Percentiles rank a stretch among this genome's conserved stretches.
These are phyloP conservation scores for Albula goreensis DNA, from an alignment of 2,113 vertebrate species.

Conservation along the genomic window DNA sequence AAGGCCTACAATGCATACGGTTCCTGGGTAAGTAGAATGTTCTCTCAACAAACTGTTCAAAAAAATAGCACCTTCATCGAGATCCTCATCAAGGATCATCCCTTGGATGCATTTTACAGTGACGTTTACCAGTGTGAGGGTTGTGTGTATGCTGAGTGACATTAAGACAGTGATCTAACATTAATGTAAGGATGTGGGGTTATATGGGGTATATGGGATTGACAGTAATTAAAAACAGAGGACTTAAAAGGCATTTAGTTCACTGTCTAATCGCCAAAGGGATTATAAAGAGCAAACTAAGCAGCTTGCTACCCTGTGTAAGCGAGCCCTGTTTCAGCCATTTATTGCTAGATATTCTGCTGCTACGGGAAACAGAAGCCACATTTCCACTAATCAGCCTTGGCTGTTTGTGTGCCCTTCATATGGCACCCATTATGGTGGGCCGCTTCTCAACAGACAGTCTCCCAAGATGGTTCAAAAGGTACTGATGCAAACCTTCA, in stretches of 20 bases:
- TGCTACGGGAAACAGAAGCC: neutral
- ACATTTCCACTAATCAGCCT: neutral
- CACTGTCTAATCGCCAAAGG: neutral
- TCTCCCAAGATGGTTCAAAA: neutral
- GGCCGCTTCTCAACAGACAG: neutral
- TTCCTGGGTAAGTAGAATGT: neutral
- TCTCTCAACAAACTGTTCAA: too few species aligned
- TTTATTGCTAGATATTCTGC: neutral
- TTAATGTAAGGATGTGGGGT: neutral
- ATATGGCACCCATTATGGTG: neutral
- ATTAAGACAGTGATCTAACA: neutral
- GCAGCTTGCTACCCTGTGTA: neutral
- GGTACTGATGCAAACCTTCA: neutral
- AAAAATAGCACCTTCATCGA: too few species aligned
- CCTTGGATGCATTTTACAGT: neutral
- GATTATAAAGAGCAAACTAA: neutral
- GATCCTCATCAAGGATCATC: neutral
- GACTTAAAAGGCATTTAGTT: conserved; percentile 1
- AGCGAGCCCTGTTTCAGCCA: neutral
- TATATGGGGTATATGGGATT: neutral
- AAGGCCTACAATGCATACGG: neutral
- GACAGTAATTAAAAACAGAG: neutral
- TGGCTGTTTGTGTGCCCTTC: neutral
- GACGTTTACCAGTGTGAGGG: neutral
- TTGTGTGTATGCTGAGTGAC: neutral